Evolutionary conservation across 2,113 vertebrate genomes (phyloP).

Genomic region (Oceanites oceanicus): DNA sequence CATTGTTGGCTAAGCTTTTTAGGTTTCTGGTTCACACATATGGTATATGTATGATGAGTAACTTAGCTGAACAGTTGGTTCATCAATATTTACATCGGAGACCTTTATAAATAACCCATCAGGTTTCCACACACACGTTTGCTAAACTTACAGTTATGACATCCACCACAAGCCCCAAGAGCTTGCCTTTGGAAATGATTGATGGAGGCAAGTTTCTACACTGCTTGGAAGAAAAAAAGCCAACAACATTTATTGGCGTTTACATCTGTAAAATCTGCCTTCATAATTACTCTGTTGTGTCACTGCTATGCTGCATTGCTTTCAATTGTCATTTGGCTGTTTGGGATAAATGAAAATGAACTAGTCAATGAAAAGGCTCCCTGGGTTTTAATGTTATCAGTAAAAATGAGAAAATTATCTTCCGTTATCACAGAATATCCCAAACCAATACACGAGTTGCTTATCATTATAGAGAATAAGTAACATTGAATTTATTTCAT

Average conservation of each 20-base stretch:
- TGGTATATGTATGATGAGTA: background rate
- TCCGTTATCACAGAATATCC: background rate
- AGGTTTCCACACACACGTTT: background rate
- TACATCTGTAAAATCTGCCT: background rate
- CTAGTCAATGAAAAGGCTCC: background rate
- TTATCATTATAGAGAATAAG: background rate
- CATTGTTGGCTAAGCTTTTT: background rate
- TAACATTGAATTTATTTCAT: background rate
- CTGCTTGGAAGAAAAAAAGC: background rate
- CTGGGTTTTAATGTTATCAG: background rate
- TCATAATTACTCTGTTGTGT: background rate
- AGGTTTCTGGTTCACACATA: background rate
- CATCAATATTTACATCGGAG: slow-evolving; percentile 42
- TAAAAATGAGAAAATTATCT: background rate
- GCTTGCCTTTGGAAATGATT: background rate
- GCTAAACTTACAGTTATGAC: background rate
- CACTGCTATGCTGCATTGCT: background rate
- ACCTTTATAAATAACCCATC: slow-evolving; percentile 51
- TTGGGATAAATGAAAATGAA: background rate
- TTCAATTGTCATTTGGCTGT: background rate
- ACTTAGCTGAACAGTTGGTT: slow-evolving; percentile 10
- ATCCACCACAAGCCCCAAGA: background rate
- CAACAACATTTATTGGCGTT: background rate
- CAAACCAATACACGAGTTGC: background rate
- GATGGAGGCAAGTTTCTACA: background rate